phyloP scores from a whole-genome alignment of 2,888 invertebrate genomes.

The Lottia gigantea region DNA sequence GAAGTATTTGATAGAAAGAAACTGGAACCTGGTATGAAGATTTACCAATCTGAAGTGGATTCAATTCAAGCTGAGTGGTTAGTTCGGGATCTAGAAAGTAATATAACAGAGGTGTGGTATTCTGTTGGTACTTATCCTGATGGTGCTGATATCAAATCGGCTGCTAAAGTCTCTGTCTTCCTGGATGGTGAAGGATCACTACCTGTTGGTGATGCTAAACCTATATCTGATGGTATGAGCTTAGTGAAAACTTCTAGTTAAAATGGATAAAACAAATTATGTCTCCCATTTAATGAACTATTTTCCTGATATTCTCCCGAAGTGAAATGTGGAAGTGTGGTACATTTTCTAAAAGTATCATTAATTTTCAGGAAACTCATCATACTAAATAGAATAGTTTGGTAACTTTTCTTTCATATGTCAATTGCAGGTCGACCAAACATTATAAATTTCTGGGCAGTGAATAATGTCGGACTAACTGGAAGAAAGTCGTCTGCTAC shows the following conservation, averaged over 20 bases:
- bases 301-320: too few species aligned
- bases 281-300: too few species aligned
- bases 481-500: slow-evolving; percentile 22
- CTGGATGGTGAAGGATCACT: slow-evolving; percentile 23
- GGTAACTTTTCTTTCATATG: too few species aligned
- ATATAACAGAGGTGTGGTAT: slow-evolving; percentile 22
- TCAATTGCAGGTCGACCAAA: slow-evolving; percentile 35
- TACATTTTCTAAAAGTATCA: too few species aligned
- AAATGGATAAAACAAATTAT: too few species aligned
- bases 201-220: slow-evolving; percentile 18
- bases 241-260: too few species aligned
- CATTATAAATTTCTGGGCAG: slow-evolving; percentile 30
- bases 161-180: not conserved
- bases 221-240: slow-evolving; percentile 22
- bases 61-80: slow-evolving; percentile 28
- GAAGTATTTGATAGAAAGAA: not conserved
- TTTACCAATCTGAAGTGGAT: slow-evolving; percentile 26
- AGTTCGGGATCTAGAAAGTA: slow-evolving; percentile 24
- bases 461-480: slow-evolving; percentile 31
- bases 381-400: too few species aligned
- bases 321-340: too few species aligned
- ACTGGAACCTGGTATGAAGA: not conserved
- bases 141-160: slow-evolving; percentile 21
- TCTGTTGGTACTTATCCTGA: slow-evolving; percentile 35
- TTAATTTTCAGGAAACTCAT: too few species aligned